Base-by-base conservation (phyloP, 2,888 invertebrate species). In the Gandaritis pyraliata region DNA sequence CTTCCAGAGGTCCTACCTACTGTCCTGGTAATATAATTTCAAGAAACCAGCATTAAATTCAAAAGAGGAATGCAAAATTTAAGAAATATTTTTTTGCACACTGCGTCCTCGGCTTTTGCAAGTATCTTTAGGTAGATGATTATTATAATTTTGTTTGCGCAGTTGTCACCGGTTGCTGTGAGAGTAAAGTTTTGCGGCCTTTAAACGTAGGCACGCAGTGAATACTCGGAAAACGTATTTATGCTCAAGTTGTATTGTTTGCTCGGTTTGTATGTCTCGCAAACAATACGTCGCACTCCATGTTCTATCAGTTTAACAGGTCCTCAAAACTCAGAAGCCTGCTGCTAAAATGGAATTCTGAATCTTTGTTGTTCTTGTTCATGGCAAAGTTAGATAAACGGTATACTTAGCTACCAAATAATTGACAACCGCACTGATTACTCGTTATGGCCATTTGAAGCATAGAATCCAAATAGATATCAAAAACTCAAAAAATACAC, bases 191-290 rank as follows among this genome's bases (percentile, higher is more conserved):
- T 51, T 47, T 29, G 15, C 23, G 23, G 55, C 38, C 38, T 50
- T 48, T 23, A 57, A 43, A 39, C 13, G 51, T 53, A 49, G 30
- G 11, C 11, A 54, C 33, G 45, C 45, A 53, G 43, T 23, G 51
- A 50, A 50, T 23, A 56, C 49, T 39, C 15, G 57, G 64, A 55
- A 58, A 55, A 29, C 51, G 57, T 64, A 61, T 64, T 65, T 64
- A 58, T 55, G 61, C 57, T 54, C 56, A 53, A 54, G 46, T 60
- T 55, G 58, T 65, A 64, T 58, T 65, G 61, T 67, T 64, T 64
- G 53, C 55, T 41, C 38, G 30, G 62, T 45, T 50, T 59, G 51
- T 45, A 60, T 16, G 55, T 56, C 63, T 59, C 46, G 41, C 63
- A 50, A 64, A 61, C 66, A 61, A 56, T 49, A 48, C 55, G 46